Evolutionary conservation across 2,113 vertebrate species (phyloP), one percentile per base, ranked within the genome.

Genomic region (Petrocephalus microphthalmus): DNA sequence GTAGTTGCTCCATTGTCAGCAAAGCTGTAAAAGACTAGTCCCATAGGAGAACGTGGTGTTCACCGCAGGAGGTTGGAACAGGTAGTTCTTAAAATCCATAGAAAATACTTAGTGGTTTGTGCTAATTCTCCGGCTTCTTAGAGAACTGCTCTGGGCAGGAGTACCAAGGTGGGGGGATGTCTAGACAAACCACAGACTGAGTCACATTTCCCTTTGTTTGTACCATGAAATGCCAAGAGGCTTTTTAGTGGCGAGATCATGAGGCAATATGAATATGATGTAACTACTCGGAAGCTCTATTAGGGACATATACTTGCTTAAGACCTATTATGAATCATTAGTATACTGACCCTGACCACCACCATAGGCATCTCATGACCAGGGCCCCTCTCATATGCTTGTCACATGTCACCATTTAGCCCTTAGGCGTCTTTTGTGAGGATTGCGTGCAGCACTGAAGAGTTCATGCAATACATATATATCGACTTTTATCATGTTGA

Each of bases 61-160:
- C 10, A 19, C 33, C 29, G 64, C 53, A 87, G n/a, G 82, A 84
- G 64, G 83, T 83, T n/a, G 88, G 56, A 87, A 90, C 60, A 7
- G 84, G 90, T 90, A 54, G 19, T 84, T 83, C 33, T 47, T 83
- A 49, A 49, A 83, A 5, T 22, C 33, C 37, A 20, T 10, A 1
- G 45, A 49, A 20, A 22, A n/a, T 10, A 83, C 45, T 0, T 19
- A 49, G 81, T 1, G 22, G 3, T 49, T 83, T 8, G 17, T 11
- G 45, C 81, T n/a, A 83, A 49, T 47, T 22, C 8, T 7, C 81
- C 22, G 45, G 81, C 7, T 83, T n/a, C 37, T 22, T 45, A 19
- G 81, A 83, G 81, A 20, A n/a, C 81, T 47, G 1, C 33, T 82
- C 42, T 82, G 42, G 19, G 33, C 74, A 81, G 74, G 42, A 20